phyloP scores from a whole-genome alignment of 2,888 invertebrate genomes.

The Mellilla xanthometata region DNA sequence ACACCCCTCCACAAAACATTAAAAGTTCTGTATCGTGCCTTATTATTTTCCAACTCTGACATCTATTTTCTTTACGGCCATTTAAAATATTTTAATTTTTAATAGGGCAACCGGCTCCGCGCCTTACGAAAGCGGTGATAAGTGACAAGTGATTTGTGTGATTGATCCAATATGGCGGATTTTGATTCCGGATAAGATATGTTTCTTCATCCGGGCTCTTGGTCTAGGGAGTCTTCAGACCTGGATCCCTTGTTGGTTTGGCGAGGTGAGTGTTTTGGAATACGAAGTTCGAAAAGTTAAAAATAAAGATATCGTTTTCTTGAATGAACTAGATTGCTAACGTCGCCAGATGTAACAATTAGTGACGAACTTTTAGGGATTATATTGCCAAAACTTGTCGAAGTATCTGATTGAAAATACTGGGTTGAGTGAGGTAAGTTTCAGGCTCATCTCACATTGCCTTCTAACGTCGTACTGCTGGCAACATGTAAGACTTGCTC shows the following conservation, averaged over 20 bases:
- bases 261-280: slow-evolving; percentile 64
- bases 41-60: slow-evolving; percentile 16
- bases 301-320: too few relatives aligned
- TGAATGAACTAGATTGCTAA: too few relatives aligned
- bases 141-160: slow-evolving; percentile 54
- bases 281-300: neutral
- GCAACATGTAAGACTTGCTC: too few relatives aligned
- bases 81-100: slow-evolving; percentile 35
- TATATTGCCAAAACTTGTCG: too few relatives aligned
- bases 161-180: slow-evolving; percentile 65
- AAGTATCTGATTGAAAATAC: too few relatives aligned
- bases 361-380: too few relatives aligned
- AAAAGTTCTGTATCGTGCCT: slow-evolving; percentile 48
- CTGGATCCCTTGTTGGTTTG: slow-evolving; percentile 73
- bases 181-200: slow-evolving; percentile 77
- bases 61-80: slow-evolving; percentile 11
- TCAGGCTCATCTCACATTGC: too few relatives aligned
- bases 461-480: too few relatives aligned
- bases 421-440: too few relatives aligned
- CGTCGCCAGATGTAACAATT: too few relatives aligned
- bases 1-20: slow-evolving; percentile 35
- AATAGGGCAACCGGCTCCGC: slow-evolving; percentile 33
- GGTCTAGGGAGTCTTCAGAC: slow-evolving; percentile 68
- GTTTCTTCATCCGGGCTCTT: slow-evolving; percentile 77
- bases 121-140: slow-evolving; percentile 32